These are phyloP conservation scores for Amblyraja radiata DNA, from an alignment of 2,797 vertebrate genomes.

Conservation along the genomic window DNA sequence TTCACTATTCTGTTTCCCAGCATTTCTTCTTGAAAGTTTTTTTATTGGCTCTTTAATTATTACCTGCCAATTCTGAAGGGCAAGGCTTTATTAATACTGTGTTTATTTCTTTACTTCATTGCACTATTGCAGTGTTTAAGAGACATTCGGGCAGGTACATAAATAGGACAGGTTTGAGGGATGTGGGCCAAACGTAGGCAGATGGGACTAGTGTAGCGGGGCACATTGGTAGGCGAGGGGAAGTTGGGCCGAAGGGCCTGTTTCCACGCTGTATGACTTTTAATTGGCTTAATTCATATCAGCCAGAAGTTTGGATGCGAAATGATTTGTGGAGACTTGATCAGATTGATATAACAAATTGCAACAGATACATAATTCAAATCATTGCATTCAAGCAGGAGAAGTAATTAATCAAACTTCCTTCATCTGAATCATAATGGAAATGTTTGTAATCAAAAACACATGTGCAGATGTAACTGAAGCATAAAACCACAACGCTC, in stretches of 20 bases:
- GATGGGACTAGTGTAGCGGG: too few species aligned
- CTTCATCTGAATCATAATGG: neutral
- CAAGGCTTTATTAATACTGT: neutral
- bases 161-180: too few species aligned
- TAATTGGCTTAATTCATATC: neutral
- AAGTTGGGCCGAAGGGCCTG: too few species aligned
- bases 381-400: neutral
- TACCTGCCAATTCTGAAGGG: neutral
- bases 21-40: neutral
- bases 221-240: too few species aligned
- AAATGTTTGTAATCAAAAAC: slow-evolving; percentile 28
- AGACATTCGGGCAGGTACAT: too few species aligned
- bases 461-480: slow-evolving; percentile 16
- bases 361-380: neutral
- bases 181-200: too few species aligned
- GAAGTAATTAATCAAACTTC: slow-evolving; percentile 7
- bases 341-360: neutral
- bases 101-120: neutral
- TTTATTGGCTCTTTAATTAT: neutral
- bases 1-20: neutral
- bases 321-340: neutral
- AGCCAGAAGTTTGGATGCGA: neutral
- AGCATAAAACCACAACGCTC: slow-evolving; percentile 34
- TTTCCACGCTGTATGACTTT: too few species aligned
- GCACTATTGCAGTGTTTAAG: too few species aligned